Conservation (phyloP, 1,140 invertebrate species). For the Portunus trituberculatus region DNA sequence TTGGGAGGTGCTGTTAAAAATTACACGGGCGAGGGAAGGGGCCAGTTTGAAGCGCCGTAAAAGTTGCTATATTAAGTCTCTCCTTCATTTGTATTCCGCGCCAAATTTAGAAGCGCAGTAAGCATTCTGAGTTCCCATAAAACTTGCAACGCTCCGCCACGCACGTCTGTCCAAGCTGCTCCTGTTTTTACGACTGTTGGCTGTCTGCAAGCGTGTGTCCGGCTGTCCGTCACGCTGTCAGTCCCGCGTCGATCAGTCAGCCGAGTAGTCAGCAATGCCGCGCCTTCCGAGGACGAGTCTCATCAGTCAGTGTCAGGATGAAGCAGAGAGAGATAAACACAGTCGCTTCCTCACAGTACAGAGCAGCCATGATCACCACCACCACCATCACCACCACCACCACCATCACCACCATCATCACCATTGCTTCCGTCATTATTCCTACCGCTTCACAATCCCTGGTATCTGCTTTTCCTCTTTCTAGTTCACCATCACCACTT, state of each 20-base stretch:
- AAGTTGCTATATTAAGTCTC: not conserved
- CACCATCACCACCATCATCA: not conserved
- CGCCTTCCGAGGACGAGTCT: not conserved
- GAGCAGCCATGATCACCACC: not conserved
- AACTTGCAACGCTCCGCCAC: not conserved
- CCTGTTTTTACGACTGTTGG: slow-evolving; percentile 10
- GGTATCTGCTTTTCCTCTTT: too few species aligned
- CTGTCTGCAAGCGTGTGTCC: slow-evolving; percentile 2
- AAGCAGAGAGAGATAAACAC: not conserved
- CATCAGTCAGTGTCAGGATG: not conserved
- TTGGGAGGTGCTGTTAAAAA: too few species aligned
- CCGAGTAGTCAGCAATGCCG: not conserved
- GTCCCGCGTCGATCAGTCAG: not conserved
- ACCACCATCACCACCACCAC: not conserved
- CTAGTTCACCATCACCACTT: too few species aligned
- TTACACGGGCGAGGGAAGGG: not conserved
- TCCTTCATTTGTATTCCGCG: not conserved
- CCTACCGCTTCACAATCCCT: too few species aligned
- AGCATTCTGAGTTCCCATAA: not conserved
- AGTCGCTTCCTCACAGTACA: not conserved
- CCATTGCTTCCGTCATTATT: too few species aligned
- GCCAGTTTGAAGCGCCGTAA: not conserved
- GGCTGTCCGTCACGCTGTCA: slow-evolving; percentile 8
- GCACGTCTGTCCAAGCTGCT: not conserved
- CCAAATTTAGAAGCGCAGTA: not conserved